These are phyloP conservation scores for Toxotes chatareus DNA, from an alignment of 2,113 vertebrate species.

Conservation along the genomic window DNA sequence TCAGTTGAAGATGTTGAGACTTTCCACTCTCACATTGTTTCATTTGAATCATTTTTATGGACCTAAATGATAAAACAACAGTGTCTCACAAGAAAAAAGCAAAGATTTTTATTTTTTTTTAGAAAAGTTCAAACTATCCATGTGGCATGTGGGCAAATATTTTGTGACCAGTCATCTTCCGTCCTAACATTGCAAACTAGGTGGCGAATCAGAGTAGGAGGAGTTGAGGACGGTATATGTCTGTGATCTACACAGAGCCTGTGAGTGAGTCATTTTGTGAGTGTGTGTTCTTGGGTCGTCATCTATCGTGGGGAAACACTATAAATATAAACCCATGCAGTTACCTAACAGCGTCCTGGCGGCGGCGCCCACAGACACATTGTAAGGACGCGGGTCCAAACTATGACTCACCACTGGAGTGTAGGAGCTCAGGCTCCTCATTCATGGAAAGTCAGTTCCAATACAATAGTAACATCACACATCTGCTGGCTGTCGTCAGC, in stretches of 20 bases:
- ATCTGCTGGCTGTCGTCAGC: background rate
- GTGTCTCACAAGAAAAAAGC: too few relatives aligned
- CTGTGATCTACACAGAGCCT: background rate
- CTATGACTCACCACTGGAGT: conserved; percentile 55
- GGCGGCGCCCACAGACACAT: conserved; percentile 11
- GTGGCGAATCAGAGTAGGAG: too few relatives aligned
- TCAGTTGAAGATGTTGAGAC: too few relatives aligned
- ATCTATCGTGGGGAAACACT: background rate
- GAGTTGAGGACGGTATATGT: too few relatives aligned
- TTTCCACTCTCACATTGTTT: too few relatives aligned
- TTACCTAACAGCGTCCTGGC: conserved; percentile 30
- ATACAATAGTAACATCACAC: conserved; percentile 9
- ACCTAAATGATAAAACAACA: too few relatives aligned
- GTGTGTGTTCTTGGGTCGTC: conserved; percentile 11
- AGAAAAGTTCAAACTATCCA: too few relatives aligned
- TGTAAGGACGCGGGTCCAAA: conserved; percentile 29
- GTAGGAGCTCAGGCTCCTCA: conserved; percentile 47
- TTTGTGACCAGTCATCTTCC: too few relatives aligned
- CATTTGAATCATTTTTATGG: too few relatives aligned
- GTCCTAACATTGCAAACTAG: too few relatives aligned
- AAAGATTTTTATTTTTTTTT: too few relatives aligned
- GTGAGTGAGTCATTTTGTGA: conserved; percentile 20
- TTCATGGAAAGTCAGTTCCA: conserved; percentile 50
- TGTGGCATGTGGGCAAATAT: too few relatives aligned
- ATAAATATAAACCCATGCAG: conserved; percentile 45